These are phyloP conservation scores for Oscheius myriophilus DNA, from an alignment of 2,888 invertebrate species.

Conservation along the genomic window DNA sequence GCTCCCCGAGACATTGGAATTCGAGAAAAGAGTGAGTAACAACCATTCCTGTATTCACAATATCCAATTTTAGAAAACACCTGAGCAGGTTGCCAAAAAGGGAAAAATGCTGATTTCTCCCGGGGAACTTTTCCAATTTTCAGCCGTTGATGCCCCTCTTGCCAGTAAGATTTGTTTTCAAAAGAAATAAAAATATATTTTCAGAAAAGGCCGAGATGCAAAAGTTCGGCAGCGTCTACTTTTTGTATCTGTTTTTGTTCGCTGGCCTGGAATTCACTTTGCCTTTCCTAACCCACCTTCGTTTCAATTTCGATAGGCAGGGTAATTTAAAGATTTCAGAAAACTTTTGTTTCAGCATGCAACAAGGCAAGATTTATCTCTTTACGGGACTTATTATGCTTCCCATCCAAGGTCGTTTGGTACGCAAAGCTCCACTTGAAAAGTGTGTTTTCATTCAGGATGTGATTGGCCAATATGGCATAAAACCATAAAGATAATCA, in stretches of 20 bases:
- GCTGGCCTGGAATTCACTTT: conserved; percentile 96
- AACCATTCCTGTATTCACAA: no score
- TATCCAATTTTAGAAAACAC: conserved; percentile 25
- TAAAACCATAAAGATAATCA: neutral
- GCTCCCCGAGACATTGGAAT: conserved; percentile 81
- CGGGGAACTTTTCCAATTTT: conserved; percentile 52
- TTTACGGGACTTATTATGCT: conserved; percentile 93
- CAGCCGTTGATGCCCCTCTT: conserved; percentile 50
- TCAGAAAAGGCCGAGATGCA: conserved; percentile 54
- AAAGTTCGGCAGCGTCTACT: conserved; percentile 74
- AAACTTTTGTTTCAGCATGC: conserved; percentile 78
- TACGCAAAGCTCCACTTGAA: conserved; percentile 82
- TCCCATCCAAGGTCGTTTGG: conserved; percentile 84
- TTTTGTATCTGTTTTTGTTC: conserved; percentile 90
- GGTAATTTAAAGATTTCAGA: conserved; percentile 6
- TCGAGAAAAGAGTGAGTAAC: conserved; percentile 19
- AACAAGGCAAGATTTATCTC: conserved; percentile 97
- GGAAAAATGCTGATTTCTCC: conserved; percentile 43
- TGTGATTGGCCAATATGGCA: neutral
- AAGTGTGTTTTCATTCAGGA: conserved; percentile 67
- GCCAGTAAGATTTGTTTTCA: conserved; percentile 37
- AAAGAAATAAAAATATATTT: conserved; percentile 17
- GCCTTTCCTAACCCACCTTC: conserved; percentile 92
- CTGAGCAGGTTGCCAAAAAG: conserved; percentile 24
- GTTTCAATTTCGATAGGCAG: conserved; percentile 82